Conservation (phyloP, 2,888 invertebrate species). For the Nomada goodeniana region DNA sequence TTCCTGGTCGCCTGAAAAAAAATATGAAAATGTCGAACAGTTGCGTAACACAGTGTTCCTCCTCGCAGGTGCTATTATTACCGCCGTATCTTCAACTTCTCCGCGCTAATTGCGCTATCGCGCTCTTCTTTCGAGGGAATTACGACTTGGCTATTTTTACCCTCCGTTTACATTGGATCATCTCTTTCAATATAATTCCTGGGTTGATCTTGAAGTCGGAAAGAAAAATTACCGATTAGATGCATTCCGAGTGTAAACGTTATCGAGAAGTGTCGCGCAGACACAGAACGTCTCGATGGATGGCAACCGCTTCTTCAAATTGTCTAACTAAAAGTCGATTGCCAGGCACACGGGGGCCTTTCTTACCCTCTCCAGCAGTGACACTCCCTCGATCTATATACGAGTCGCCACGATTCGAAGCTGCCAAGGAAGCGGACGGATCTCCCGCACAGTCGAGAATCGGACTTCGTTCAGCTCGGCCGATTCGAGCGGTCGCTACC, state of each 20-base stretch:
- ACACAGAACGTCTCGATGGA: neutral
- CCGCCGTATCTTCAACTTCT: neutral
- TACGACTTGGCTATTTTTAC: too few relatives aligned
- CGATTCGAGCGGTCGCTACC: slow-evolving; percentile 33
- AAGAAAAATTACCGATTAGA: too few relatives aligned
- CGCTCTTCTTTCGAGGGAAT: too few relatives aligned
- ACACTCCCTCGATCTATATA: slow-evolving; percentile 60
- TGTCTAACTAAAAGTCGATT: slow-evolving; percentile 26
- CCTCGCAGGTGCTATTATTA: neutral
- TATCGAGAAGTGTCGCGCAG: neutral
- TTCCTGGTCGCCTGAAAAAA: neutral
- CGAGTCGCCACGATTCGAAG: slow-evolving; percentile 42
- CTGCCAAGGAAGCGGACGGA: slow-evolving; percentile 49
- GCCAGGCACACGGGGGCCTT: slow-evolving; percentile 21
- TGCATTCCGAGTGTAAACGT: too few relatives aligned
- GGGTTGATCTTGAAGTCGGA: too few relatives aligned
- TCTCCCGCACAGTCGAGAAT: slow-evolving; percentile 69
- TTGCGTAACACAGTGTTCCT: slow-evolving; percentile 17
- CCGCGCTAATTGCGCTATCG: too few relatives aligned
- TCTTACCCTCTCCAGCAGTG: slow-evolving; percentile 62
- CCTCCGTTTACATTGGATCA: too few relatives aligned
- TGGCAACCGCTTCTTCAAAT: slow-evolving; percentile 15
- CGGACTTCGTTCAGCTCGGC: slow-evolving; percentile 68
- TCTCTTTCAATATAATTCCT: too few relatives aligned
- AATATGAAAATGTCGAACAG: slow-evolving; percentile 31